phyloP scores from a whole-genome alignment of 2,888 invertebrate species.

The Nasonovia ribisnigri region DNA sequence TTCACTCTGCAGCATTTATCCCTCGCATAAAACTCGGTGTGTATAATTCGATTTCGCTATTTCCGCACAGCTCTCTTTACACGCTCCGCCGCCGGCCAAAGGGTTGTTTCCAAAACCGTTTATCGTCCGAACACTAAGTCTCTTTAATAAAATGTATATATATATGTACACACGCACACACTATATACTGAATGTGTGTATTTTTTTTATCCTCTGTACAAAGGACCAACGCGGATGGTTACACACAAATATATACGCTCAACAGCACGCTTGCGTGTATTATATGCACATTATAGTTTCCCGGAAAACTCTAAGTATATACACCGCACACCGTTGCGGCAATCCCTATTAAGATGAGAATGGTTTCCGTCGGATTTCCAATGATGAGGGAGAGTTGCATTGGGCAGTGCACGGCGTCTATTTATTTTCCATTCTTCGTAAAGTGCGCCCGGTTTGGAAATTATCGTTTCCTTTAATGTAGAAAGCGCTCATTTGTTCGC shows the following conservation, averaged over 20 bases:
- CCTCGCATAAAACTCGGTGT: conserved; percentile 15
- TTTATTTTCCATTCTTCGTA: neutral
- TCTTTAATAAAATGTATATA: neutral
- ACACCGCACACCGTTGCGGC: neutral
- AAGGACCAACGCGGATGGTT: conserved; percentile 5
- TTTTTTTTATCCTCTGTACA: neutral
- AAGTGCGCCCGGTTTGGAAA: conserved; percentile 1
- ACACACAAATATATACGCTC: neutral
- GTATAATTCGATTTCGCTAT: conserved; percentile 56
- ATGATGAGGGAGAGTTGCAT: neutral
- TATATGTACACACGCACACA: neutral
- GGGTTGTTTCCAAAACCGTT: conserved; percentile 63
- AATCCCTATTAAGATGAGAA: conserved; percentile 19
- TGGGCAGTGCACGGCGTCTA: neutral
- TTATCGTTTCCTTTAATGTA: neutral
- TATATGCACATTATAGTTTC: neutral
- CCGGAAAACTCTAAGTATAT: neutral
- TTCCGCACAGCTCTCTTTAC: conserved; percentile 41
- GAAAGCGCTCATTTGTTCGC: neutral
- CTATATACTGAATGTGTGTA: neutral
- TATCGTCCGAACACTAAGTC: conserved; percentile 58
- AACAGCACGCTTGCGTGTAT: neutral
- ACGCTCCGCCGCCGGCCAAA: conserved; percentile 61
- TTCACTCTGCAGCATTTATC: neutral
- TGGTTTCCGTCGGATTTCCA: conserved; percentile 24